Conservation (phyloP, 2,113 vertebrate genomes). For the Prolemur simus region DNA sequence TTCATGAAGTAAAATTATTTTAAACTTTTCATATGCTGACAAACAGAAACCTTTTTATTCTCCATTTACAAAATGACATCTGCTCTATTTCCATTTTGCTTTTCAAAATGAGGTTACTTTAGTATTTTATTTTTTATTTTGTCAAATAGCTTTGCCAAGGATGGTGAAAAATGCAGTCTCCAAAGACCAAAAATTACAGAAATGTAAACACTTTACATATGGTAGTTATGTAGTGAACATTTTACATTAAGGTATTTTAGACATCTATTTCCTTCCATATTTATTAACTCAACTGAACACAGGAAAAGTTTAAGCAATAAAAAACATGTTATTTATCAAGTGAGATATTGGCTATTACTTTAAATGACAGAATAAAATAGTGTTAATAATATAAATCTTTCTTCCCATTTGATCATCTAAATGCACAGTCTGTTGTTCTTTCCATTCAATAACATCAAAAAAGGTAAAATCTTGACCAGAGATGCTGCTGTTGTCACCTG, state of each 20-base stretch:
- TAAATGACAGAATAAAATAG: background rate
- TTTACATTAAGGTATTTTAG: slow-evolving; percentile 55
- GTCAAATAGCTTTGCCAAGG: slow-evolving; percentile 73
- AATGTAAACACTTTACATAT: slow-evolving; percentile 62
- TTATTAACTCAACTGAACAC: background rate
- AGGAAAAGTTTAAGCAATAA: slow-evolving; percentile 1
- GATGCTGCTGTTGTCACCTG: background rate
- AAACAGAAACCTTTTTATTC: slow-evolving; percentile 78
- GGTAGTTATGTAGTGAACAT: background rate
- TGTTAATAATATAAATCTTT: background rate
- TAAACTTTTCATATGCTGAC: slow-evolving; percentile 70
- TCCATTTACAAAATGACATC: slow-evolving; percentile 78
- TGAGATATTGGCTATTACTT: background rate
- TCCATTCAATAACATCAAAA: background rate
- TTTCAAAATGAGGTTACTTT: slow-evolving; percentile 77
- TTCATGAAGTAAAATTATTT: slow-evolving; percentile 78
- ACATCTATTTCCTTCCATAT: background rate
- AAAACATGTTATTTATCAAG: background rate
- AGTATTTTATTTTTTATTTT: slow-evolving; percentile 80
- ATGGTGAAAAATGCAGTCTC: slow-evolving; percentile 29
- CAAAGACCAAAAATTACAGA: slow-evolving; percentile 61
- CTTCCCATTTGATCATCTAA: background rate
- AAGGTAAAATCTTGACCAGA: background rate
- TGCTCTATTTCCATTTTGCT: slow-evolving; percentile 79
- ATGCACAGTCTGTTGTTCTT: background rate